Base-by-base conservation (phyloP, 37 sponge, comb jelly and placozoan genomes). In the Eunapius fragilis region DNA sequence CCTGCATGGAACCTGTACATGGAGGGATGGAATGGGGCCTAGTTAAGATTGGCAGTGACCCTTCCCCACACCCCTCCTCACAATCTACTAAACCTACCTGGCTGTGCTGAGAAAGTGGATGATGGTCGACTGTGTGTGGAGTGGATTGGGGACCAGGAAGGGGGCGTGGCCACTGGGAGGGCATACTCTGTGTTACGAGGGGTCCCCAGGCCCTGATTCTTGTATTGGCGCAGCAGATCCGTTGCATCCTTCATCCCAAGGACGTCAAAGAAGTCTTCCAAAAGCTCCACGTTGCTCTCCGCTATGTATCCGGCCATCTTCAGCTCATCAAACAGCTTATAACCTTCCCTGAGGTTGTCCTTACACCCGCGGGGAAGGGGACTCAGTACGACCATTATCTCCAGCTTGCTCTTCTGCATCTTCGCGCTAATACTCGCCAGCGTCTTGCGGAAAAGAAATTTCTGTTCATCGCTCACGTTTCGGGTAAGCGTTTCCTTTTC, bases 271-370 rank as follows among this genome's bases (percentile, higher is more conserved):
- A 88, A 0, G 0, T 82, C 82, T 6, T 88, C 45, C 3, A 88
- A 71, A 7, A 81, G 75, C 70, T 88, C 77, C 0, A 48, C 49
- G 68, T 88, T 71, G 25, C 76, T 82, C 45, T 81, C 82, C 34
- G 33, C 41, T 36, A 88, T 88, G 25, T 77, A 82, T n/a, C 88
- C 88, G 76, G 27, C 25, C 9, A 27, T 4, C n/a, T 74, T 68
- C 75, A 88, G 81, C 77, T 75, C 45, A 2, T 76, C 49, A 35
- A 88, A 88, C 28, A 88, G 77, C 30, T 88, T 26, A 22, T 27
- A 25, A 7, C 82, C 77, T 11, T 23, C 35, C 5, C 19, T 31
- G 37, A 81, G 25, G 22, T 7, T 1, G 33, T 88, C 82, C 34
- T 88, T 88, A 22, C 35, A 23, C 24, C 37, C 31, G 2, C 82